phyloP scores from a whole-genome alignment of 2,888 invertebrate genomes.

The Yponomeuta malinellus region DNA sequence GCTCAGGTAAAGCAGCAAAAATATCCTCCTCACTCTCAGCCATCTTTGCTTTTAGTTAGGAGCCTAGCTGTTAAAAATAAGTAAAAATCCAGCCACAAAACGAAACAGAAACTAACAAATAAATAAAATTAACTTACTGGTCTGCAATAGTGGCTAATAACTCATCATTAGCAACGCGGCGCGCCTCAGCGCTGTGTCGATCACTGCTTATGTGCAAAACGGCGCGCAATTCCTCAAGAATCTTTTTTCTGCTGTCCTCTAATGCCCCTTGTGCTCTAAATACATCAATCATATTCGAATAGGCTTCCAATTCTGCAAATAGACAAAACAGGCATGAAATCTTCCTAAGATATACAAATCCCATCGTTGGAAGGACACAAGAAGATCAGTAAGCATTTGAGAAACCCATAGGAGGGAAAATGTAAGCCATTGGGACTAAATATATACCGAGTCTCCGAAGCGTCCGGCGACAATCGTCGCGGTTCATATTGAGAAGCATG shows the following conservation, averaged over 20 bases:
- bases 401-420: constrained; percentile 72
- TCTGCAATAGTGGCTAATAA: constrained; percentile 91
- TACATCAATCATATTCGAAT: constrained; percentile 91
- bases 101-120: constrained; percentile 24
- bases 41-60: constrained; percentile 58
- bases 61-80: constrained; percentile 56
- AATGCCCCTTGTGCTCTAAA: constrained; percentile 94
- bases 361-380: constrained; percentile 14
- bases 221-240: constrained; percentile 88
- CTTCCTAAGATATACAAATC: constrained; percentile 26
- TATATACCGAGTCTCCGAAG: constrained; percentile 89
- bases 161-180: constrained; percentile 94
- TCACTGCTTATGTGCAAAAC: constrained; percentile 91
- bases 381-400: constrained; percentile 1
- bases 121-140: constrained; percentile 78
- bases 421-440: constrained; percentile 70
- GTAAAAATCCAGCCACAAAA: constrained; percentile 36
- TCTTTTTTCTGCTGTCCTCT: constrained; percentile 87
- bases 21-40: constrained; percentile 37
- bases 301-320: constrained; percentile 91
- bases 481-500: constrained; percentile 86
- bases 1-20: not conserved
- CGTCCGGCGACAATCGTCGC: constrained; percentile 91
- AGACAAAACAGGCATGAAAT: constrained; percentile 32
- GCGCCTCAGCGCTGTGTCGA: constrained; percentile 93